A percentile compares a stretch with the other conserved stretches of the same genome.
Evolutionary conservation across 2,888 invertebrate genomes (phyloP).

Genomic region (Pollenia amentaria): DNA sequence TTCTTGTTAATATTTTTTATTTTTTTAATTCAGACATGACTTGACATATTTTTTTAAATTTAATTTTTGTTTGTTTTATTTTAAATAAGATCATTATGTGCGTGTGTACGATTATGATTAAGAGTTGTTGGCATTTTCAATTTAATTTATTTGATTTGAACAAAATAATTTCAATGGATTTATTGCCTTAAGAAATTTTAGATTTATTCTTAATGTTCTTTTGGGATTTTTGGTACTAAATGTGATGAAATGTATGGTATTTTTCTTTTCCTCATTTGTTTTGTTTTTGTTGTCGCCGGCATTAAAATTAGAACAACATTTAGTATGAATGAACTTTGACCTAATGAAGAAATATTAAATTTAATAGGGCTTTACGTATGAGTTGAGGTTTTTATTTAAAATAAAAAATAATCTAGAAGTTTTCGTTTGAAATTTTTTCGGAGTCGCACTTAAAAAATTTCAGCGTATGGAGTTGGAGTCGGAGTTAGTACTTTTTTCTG

Average conservation of each 20-base stretch:
- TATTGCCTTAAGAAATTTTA: background rate
- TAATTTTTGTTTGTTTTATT: slow-evolving; percentile 21
- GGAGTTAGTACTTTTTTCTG: no score
- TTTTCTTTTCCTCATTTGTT: background rate
- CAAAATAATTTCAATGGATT: slow-evolving; percentile 36
- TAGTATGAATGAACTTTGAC: background rate
- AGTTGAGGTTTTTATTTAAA: no score
- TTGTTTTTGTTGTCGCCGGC: no score
- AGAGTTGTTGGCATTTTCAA: slow-evolving; percentile 39
- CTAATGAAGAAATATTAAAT: background rate
- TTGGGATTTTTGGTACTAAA: background rate
- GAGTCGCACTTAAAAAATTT: no score
- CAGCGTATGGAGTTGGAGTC: no score
- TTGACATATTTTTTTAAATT: slow-evolving; percentile 41
- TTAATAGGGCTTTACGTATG: no score
- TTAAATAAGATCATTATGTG: slow-evolving; percentile 42
- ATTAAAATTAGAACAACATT: background rate
- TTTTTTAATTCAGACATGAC: slow-evolving; percentile 56
- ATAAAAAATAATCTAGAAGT: no score
- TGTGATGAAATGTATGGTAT: slow-evolving; percentile 2
- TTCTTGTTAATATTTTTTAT: slow-evolving; percentile 5
- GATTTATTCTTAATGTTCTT: background rate
- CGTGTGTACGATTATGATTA: slow-evolving; percentile 33
- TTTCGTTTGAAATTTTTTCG: no score
- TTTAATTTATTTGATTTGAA: slow-evolving; percentile 29